Base-by-base conservation (phyloP, 2,888 invertebrate species). In the Eueremaeus valkanovi region DNA sequence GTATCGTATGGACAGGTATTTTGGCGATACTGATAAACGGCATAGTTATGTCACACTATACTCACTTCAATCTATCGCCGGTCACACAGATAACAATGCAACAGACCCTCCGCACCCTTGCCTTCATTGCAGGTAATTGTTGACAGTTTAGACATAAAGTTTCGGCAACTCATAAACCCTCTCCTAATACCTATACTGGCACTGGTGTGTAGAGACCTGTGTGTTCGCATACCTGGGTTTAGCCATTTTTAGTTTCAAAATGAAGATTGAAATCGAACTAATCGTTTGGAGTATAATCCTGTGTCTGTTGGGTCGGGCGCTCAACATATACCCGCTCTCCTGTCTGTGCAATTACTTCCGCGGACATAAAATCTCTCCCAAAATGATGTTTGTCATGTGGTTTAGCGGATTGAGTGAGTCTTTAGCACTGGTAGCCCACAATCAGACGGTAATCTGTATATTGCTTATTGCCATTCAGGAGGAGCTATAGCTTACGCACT, bases 1-100 rank as follows among this genome's bases (percentile, higher is more conserved):
- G n/a, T n/a, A n/a, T n/a, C n/a, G n/a, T n/a, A n/a, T n/a, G n/a
- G n/a, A n/a, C n/a, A n/a, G n/a, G n/a, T n/a, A 99, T 99, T 77
- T 99, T 99, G 98, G 97, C 99, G 9, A 99, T 99, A 81, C 85
- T 99, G 80, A 97, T 98, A 84, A 96, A 96, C 85, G 99, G 98
- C 9, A 95, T 99, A 82, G 96, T 97, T 0, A 99, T 99, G 99
- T 97, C 97, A 0, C 99, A 99, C 84, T 99, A 99, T 84, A 98
- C 98, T 18, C 99, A 99, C 86, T 94, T 93, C 82, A 99, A 99
- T 84, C 86, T 99, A 61, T 97, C 97, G 0, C 97, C 98, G 0
- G 92, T 99, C 27, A 97, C 98, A 0, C 99, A 99, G 86, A 96
- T 99, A 73, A 98, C 98, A 3, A 97, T 99, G 92, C 97, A 98